phyloP scores from a whole-genome alignment of 2,888 invertebrate genomes.

The Stenodema calcarata region DNA sequence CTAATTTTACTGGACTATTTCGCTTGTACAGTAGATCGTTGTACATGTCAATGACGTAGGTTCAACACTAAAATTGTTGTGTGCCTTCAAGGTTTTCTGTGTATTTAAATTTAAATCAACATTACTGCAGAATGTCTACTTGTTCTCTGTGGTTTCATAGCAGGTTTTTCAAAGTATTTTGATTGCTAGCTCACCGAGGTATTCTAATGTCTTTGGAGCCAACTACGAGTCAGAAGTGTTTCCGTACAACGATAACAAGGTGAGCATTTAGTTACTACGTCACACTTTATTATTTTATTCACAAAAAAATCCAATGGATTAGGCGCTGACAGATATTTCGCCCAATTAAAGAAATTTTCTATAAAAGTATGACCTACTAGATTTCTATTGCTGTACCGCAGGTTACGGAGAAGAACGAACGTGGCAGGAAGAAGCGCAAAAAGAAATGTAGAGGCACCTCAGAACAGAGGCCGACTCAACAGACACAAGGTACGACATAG shows the following conservation, averaged over 20 bases:
- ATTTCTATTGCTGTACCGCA: not conserved
- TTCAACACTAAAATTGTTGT: no score
- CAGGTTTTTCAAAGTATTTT: not conserved
- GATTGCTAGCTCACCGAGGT: conserved; percentile 21
- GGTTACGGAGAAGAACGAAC: not conserved
- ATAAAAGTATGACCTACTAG: not conserved
- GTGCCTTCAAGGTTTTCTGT: no score
- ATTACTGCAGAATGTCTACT: no score
- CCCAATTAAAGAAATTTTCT: no score
- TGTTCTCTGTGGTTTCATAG: not conserved
- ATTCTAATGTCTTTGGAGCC: conserved; percentile 33
- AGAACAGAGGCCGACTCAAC: not conserved
- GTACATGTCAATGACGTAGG: no score
- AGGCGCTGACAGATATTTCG: no score
- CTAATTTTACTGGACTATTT: no score
- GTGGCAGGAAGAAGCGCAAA: not conserved
- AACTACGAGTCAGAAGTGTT: conserved; percentile 49
- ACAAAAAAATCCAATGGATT: not conserved
- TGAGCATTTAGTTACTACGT: not conserved
- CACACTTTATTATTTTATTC: not conserved
- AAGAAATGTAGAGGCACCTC: not conserved
- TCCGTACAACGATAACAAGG: conserved; percentile 45
- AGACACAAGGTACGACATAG: no score
- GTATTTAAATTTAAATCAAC: no score
- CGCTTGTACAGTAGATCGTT: no score